Evolutionary conservation across 2,113 vertebrate genomes (phyloP).

Genomic region (Equus przewalskii): DNA sequence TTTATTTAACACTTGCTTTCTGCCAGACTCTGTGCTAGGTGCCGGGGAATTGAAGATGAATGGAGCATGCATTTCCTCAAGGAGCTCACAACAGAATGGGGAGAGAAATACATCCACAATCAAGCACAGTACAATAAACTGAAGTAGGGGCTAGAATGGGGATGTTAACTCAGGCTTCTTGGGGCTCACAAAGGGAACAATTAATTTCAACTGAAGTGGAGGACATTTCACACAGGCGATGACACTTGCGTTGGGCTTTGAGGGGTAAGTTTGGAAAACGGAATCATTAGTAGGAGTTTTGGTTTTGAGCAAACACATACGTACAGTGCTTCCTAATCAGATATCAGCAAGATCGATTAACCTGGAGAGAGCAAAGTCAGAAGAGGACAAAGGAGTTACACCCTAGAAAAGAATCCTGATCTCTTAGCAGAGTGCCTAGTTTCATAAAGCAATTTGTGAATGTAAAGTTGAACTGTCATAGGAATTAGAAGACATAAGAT

Average conservation of each 20-base stretch:
- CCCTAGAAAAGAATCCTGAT: conserved; percentile 28
- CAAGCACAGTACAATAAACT: background rate
- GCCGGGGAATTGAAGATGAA: background rate
- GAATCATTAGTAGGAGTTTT: background rate
- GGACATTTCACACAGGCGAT: background rate
- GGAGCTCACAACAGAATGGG: background rate
- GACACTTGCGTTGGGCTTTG: background rate
- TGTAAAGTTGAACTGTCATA: background rate
- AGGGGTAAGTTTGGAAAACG: background rate
- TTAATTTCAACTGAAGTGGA: background rate
- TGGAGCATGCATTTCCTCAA: background rate
- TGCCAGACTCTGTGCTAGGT: background rate
- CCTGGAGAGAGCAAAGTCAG: background rate
- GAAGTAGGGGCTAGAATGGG: background rate
- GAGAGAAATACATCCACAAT: background rate
- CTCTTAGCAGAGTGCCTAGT: background rate
- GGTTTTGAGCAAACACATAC: background rate
- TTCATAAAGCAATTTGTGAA: conserved; percentile 1
- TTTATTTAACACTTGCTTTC: background rate
- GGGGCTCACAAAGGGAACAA: background rate
- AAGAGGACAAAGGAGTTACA: background rate
- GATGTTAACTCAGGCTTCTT: background rate
- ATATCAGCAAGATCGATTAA: background rate
- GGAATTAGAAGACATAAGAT: background rate
- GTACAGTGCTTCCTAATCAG: background rate